Evolutionary conservation across 2,113 vertebrate genomes (phyloP), one percentile per base, ranked within the genome.

Genomic region (Bubo scandiacus): DNA sequence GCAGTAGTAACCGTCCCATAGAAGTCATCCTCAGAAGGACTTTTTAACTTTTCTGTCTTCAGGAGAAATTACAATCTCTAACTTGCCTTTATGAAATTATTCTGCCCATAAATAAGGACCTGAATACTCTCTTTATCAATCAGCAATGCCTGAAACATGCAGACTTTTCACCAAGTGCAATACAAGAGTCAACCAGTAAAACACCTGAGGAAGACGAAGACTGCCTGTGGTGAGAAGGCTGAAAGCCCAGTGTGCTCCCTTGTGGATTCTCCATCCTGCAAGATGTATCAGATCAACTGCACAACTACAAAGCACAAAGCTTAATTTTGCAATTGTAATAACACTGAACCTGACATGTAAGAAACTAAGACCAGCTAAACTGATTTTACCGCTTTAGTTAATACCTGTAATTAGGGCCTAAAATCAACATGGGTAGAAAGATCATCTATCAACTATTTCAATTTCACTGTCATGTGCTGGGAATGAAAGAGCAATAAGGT

Each of bases 241-340:
- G 74, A 54, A 94, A 79, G 45, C 30, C 45, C 23, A n/a, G 45
- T 0, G 3, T 25, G 29, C 5, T 74, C 23, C 2, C 0, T 6
- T 25, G 25, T 2, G 3, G 18, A 18, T 27, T 82, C 57, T 79
- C 34, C 32, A 11, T 49, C 32, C 61, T 54, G n/a, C n/a, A 54
- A 49, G 40, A 79, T 5, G 2, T 30, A 17, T 12, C 1, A 1
- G 15, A 52, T 43, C 11, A 0, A 18, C 16, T 59, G 27, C n/a
- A 65, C 25, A 45, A 21, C 13, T 34, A 19, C 25, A 27, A 73
- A 49, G 30, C 47, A 67, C 14, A 77, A n/a, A 73, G 29, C 11
- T 57, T 73, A 26, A 47, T 78, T 94, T 61, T 79, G 29, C 23
- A 47, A 8, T 57, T 32, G 4, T 70, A 51, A 57, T 45, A 68